Conservation (phyloP, 2,113 vertebrate genomes). For the Edolisoma coerulescens region DNA sequence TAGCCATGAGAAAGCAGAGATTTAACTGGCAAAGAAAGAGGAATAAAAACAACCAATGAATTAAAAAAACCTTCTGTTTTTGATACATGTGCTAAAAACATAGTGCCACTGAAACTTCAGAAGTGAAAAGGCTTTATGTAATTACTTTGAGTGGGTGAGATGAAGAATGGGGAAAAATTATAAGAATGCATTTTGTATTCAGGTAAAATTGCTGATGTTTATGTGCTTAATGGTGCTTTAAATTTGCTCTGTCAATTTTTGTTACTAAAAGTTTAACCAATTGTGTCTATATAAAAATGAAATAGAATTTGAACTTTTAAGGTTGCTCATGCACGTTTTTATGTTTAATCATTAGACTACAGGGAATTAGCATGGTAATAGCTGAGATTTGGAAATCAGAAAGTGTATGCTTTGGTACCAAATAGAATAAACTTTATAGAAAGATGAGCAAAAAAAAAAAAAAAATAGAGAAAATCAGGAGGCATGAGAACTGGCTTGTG, state of each 20-base stretch:
- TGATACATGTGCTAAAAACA: neutral
- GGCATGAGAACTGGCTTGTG: neutral
- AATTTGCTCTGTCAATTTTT: conserved; percentile 5
- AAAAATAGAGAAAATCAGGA: neutral
- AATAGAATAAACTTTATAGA: neutral
- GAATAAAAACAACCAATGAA: neutral
- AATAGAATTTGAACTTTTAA: neutral
- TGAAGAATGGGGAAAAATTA: neutral
- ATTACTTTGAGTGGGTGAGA: neutral
- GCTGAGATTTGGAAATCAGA: neutral
- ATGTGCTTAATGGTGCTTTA: neutral
- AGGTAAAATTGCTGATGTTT: conserved; percentile 17
- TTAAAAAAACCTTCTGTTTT: neutral
- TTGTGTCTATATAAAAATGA: neutral
- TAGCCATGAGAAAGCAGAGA: neutral
- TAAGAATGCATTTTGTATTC: neutral
- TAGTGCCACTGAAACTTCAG: neutral
- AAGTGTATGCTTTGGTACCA: neutral
- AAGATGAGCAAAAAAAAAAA: neutral
- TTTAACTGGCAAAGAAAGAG: neutral
- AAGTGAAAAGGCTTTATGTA: neutral
- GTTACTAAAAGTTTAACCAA: neutral
- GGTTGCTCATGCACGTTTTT: neutral
- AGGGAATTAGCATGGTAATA: neutral
- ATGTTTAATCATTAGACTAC: neutral